Conservation (phyloP, 2,113 vertebrate genomes). For the Tragelaphus scriptus region DNA sequence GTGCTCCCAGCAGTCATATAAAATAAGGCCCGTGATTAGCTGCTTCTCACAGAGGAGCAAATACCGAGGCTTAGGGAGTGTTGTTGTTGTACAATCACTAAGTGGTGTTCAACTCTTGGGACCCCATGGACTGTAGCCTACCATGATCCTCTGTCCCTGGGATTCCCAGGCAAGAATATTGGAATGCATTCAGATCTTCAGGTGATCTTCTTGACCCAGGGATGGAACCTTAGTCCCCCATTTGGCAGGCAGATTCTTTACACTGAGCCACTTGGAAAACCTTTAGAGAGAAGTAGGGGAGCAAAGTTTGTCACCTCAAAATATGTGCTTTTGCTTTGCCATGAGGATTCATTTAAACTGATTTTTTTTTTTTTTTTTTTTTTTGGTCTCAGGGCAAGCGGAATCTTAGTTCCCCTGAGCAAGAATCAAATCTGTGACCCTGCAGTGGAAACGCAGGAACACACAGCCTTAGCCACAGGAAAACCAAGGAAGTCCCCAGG, state of each 20-base stretch:
- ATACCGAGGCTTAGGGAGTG: not conserved
- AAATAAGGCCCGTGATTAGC: not conserved
- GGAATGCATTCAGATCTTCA: not conserved
- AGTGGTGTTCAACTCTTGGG: not conserved
- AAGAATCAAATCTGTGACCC: not conserved
- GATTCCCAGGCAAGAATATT: not conserved
- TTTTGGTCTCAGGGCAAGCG: rapidly evolving
- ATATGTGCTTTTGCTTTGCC: not conserved
- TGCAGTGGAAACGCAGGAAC: rapidly evolving
- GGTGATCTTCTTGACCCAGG: not conserved
- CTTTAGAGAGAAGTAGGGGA: not conserved
- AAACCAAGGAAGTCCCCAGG: not conserved
- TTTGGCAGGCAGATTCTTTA: not conserved
- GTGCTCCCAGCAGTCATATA: not conserved
- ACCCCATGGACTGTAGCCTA: not conserved
- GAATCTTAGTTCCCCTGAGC: not conserved
- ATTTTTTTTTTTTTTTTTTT: not conserved
- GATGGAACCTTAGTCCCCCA: not conserved
- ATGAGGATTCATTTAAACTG: not conserved
- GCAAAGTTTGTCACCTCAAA: not conserved
- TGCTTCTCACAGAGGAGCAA: not conserved
- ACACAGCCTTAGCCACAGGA: not conserved
- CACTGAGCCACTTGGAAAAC: not conserved
- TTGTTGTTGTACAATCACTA: not conserved
- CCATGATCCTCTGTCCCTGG: not conserved